Percentiles rank a stretch among this genome's conserved stretches.
Conservation (phyloP, 1,140 invertebrate genomes). For the Caenorhabditis inopinata region DNA sequence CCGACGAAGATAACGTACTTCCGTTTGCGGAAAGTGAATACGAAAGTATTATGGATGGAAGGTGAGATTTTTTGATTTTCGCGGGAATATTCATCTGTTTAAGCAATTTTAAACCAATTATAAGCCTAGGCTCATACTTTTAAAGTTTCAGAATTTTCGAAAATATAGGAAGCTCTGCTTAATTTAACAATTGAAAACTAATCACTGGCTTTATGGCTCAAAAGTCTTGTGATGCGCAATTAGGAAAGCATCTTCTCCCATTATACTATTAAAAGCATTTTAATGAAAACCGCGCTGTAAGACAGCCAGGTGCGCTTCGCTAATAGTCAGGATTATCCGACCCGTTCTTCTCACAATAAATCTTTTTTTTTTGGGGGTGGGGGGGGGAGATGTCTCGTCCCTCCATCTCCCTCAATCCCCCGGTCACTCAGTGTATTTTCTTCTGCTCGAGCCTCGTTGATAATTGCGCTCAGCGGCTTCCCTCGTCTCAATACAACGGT, state of each 20-base stretch:
- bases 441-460: no score
- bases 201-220: no score
- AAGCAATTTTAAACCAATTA: no score
- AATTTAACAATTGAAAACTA: no score
- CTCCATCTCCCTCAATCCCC: not conserved
- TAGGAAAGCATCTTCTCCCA: constrained; percentile 22
- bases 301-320: constrained; percentile 10
- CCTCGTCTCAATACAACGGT: not conserved
- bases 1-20: constrained; percentile 18
- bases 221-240: not conserved
- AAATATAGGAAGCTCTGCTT: no score
- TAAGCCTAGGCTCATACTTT: no score
- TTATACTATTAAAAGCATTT: constrained; percentile 24
- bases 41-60: constrained; percentile 47
- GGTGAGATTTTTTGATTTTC: not conserved
- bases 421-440: no score
- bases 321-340: not conserved
- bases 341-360: constrained; percentile 7
- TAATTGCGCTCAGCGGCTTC: no score
- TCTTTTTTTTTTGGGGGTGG: constrained; percentile 20
- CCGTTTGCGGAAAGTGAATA: constrained; percentile 45
- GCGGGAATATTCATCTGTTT: no score
- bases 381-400: not conserved
- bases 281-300: constrained; percentile 10
- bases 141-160: no score